phyloP scores from a whole-genome alignment of 2,888 invertebrate species.

The Heterodera filipjevi region DNA sequence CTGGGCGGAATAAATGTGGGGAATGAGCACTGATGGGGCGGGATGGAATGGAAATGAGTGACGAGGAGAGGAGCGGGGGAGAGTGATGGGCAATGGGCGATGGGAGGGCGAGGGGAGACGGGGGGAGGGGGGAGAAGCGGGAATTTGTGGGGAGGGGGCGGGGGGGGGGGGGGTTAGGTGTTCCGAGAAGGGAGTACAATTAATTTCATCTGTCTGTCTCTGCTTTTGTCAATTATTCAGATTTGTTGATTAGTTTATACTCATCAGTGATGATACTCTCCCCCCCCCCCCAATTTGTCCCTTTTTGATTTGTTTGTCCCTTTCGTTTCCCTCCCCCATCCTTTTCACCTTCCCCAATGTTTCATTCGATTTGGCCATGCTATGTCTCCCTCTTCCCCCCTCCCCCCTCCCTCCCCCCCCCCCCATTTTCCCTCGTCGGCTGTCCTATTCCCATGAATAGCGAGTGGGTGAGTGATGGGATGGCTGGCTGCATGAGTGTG shows the following conservation, averaged over 20 bases:
- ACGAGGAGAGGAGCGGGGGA: not conserved
- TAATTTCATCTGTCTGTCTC: no score
- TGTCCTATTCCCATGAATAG: conserved; percentile 2
- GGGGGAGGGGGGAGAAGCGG: not conserved
- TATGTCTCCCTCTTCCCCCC: not conserved
- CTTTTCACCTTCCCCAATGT: not conserved
- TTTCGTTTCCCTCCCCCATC: not conserved
- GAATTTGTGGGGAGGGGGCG: not conserved
- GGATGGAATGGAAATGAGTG: not conserved
- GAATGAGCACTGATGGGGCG: not conserved
- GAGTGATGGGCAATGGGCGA: not conserved
- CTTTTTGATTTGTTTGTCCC: no score
- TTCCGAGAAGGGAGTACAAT: not conserved
- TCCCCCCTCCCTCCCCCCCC: not conserved
- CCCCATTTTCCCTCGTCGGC: not conserved
- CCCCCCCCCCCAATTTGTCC: no score
- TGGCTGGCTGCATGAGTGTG: not conserved
- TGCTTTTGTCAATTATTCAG: no score
- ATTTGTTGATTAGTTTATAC: no score
- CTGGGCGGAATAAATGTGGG: conserved; percentile 5
- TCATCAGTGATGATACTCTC: no score
- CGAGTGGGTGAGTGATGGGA: conserved; percentile 7
- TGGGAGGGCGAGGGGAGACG: not conserved
- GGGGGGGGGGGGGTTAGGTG: conserved; percentile 4
- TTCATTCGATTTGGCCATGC: not conserved